Percentiles rank a stretch among this genome's conserved stretches.
Conservation (phyloP, 1,140 invertebrate genomes). For the Zaprionus ornatus region DNA sequence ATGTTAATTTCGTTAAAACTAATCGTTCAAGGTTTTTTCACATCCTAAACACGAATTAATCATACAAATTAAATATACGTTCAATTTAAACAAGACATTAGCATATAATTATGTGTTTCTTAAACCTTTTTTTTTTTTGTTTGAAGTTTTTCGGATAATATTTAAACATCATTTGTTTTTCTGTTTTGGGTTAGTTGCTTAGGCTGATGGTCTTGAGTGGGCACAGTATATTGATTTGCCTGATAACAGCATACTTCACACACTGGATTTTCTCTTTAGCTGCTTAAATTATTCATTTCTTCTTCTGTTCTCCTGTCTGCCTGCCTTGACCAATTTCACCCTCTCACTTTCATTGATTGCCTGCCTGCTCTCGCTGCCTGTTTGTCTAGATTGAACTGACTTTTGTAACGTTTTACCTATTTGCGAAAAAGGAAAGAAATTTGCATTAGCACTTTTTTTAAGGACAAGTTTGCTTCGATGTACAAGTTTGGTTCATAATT, state of each 20-base stretch:
- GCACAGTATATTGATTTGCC: constrained; percentile 31
- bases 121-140: constrained; percentile 4
- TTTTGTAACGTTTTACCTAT: constrained; percentile 76
- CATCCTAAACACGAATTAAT: constrained; percentile 76
- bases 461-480: constrained; percentile 8
- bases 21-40: constrained; percentile 75
- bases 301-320: constrained; percentile 55
- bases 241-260: constrained; percentile 32
- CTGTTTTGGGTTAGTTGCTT: constrained; percentile 44
- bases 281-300: constrained; percentile 44
- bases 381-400: constrained; percentile 78
- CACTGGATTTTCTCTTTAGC: constrained; percentile 34
- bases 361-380: constrained; percentile 68
- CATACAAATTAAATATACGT: constrained; percentile 59
- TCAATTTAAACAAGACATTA: constrained; percentile 59
- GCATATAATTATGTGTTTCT: constrained; percentile 54
- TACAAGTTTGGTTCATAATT: constrained; percentile 35
- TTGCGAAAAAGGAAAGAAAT: constrained; percentile 78
- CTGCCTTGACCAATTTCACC: constrained; percentile 48
- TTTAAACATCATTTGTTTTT: constrained; percentile 38
- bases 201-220: constrained; percentile 35
- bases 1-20: constrained; percentile 75
- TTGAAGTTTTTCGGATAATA: constrained; percentile 34
- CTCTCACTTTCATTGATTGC: constrained; percentile 64
- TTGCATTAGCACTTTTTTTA: constrained; percentile 60